Evolutionary conservation across 2,797 vertebrate genomes (phyloP).

Genomic region (Acrossocheilus fasciatus): DNA sequence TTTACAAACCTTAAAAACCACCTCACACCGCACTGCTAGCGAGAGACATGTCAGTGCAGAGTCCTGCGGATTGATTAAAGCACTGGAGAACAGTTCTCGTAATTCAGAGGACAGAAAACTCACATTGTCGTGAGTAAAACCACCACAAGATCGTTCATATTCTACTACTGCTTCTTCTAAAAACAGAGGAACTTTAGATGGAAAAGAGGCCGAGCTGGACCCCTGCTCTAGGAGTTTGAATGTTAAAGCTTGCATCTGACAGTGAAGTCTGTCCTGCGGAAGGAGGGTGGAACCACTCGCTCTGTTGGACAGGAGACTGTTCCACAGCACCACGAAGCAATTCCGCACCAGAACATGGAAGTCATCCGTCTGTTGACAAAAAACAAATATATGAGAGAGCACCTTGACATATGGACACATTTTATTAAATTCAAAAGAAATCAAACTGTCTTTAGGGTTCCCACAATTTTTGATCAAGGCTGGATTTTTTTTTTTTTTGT

Average conservation of each 20-base stretch:
- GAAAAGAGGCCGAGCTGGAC: slow-evolving; percentile 42
- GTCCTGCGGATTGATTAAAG: slow-evolving; percentile 29
- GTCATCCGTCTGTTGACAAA: slow-evolving; percentile 71
- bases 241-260: slow-evolving; percentile 80
- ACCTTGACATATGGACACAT: neutral
- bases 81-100: slow-evolving; percentile 48
- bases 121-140: slow-evolving; percentile 70
- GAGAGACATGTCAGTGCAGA: neutral
- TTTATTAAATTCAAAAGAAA: neutral
- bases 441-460: neutral
- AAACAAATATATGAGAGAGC: neutral
- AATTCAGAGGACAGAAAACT: slow-evolving; percentile 75
- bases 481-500: too few species aligned
- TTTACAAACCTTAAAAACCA: slow-evolving; percentile 75
- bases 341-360: slow-evolving; percentile 74
- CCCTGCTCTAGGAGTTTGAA: slow-evolving; percentile 84
- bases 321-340: slow-evolving; percentile 87
- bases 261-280: slow-evolving; percentile 67
- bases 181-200: slow-evolving; percentile 68
- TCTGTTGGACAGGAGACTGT: slow-evolving; percentile 59
- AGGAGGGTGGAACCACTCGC: neutral
- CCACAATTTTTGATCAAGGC: neutral
- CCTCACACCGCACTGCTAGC: slow-evolving; percentile 74
- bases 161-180: slow-evolving; percentile 71
- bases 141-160: slow-evolving; percentile 70